Conservation (phyloP, 2,888 invertebrate species). For the Pegoplata infirma region DNA sequence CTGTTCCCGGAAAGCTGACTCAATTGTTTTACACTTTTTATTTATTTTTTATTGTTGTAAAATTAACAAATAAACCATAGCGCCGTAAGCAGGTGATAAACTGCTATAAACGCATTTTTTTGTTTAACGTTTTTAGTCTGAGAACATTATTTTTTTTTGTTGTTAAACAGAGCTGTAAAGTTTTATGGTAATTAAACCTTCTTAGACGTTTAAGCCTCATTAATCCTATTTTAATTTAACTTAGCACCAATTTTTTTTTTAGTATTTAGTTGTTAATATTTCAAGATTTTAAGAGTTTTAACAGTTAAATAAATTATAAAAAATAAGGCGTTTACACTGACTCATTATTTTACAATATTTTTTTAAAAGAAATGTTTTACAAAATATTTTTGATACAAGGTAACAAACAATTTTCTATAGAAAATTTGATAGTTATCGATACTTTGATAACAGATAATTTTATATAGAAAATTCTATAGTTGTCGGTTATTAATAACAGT, state of each 20-base stretch:
- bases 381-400: too few species aligned
- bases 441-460: too few species aligned
- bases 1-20: conserved; percentile 53
- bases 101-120: conserved; percentile 1
- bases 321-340: too few species aligned
- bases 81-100: conserved; percentile 27
- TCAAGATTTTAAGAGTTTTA: too few species aligned
- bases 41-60: not conserved
- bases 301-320: too few species aligned
- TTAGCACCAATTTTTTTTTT: not conserved
- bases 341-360: too few species aligned
- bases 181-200: conserved; percentile 45
- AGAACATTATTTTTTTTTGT: not conserved
- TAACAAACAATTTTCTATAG: too few species aligned
- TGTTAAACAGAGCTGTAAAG: not conserved
- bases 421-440: too few species aligned
- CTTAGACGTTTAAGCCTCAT: conserved; percentile 50
- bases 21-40: conserved; percentile 1
- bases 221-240: conserved; percentile 58
- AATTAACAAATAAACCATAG: conserved; percentile 13
- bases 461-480: too few species aligned
- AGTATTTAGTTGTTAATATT: too few species aligned
- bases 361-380: too few species aligned
- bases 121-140: conserved; percentile 3
- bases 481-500: too few species aligned